Conservation (phyloP, 1,140 invertebrate genomes). For the Steinernema feltiae region DNA sequence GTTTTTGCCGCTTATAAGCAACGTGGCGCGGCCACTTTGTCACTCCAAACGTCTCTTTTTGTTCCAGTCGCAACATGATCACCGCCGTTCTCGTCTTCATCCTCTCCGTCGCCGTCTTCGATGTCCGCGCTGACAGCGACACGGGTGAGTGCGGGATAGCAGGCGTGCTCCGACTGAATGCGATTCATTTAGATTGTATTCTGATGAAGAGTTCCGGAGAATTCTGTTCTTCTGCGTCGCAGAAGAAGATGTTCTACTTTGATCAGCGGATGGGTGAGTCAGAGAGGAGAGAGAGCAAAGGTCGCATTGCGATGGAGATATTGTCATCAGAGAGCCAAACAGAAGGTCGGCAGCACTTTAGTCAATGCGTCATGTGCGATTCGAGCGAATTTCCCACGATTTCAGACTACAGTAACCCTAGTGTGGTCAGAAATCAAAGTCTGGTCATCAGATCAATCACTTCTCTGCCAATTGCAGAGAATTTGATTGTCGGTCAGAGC, state of each 20-base stretch:
- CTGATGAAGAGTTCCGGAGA: background rate
- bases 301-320: no score
- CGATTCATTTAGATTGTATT: background rate
- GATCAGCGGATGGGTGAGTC: background rate
- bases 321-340: no score
- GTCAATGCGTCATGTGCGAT: no score
- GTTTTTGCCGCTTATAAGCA: conserved; percentile 11
- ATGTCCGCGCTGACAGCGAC: background rate
- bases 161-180: background rate
- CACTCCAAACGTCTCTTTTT: background rate
- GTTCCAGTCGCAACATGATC: background rate
- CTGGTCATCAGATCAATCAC: no score
- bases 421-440: no score
- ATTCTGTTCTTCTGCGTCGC: background rate
- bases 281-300: no score
- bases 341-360: no score
- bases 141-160: background rate
- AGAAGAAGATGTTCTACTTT: conserved; percentile 9
- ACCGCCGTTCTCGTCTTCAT: background rate
- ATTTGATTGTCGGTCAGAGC: no score
- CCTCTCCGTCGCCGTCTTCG: background rate
- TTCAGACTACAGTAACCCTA: no score
- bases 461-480: no score
- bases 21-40: background rate
- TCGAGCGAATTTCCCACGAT: no score